Percentiles rank a stretch among this genome's conserved stretches.
phyloP scores from a whole-genome alignment of 2,888 invertebrate genomes.

The Odontocolon sp. region DNA sequence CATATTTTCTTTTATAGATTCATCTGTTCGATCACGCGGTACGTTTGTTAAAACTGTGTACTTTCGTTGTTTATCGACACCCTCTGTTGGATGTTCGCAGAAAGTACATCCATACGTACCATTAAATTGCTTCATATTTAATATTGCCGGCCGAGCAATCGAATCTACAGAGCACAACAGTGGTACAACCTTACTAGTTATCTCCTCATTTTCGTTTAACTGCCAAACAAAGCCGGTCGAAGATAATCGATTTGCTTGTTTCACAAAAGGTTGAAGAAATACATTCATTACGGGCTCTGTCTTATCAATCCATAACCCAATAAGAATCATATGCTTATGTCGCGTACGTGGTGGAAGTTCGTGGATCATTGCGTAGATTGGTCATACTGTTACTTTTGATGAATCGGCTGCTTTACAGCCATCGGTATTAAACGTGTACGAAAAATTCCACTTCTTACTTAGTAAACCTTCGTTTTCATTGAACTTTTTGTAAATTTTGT shows the following conservation, averaged over 20 bases:
- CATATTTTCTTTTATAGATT: constrained; percentile 23
- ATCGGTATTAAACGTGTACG: constrained; percentile 50
- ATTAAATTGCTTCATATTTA: constrained; percentile 50
- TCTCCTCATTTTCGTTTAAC: constrained; percentile 9
- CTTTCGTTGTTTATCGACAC: constrained; percentile 15
- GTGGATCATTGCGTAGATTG: constrained; percentile 54
- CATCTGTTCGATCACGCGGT: constrained; percentile 18
- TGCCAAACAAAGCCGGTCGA: constrained; percentile 48
- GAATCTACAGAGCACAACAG: constrained; percentile 45
- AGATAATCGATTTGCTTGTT: constrained; percentile 55
- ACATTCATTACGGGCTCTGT: constrained; percentile 54
- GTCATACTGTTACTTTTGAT: constrained; percentile 44
- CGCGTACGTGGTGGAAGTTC: constrained; percentile 57
- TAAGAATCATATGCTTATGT: constrained; percentile 48
- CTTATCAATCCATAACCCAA: constrained; percentile 57
- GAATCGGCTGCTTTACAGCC: constrained; percentile 49
- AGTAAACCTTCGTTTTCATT: not conserved
- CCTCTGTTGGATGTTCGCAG: constrained; percentile 43
- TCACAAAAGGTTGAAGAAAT: constrained; percentile 47
- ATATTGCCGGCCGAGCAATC: constrained; percentile 17
- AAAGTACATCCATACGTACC: constrained; percentile 50
- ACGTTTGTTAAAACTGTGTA: constrained; percentile 12
- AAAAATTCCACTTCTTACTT: not conserved
- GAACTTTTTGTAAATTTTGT: not conserved
- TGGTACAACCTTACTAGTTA: constrained; percentile 46